Percentiles rank a stretch among this genome's conserved stretches.
Evolutionary conservation across 2,113 vertebrate genomes (phyloP).

Genomic region (Grammomys surdaster): DNA sequence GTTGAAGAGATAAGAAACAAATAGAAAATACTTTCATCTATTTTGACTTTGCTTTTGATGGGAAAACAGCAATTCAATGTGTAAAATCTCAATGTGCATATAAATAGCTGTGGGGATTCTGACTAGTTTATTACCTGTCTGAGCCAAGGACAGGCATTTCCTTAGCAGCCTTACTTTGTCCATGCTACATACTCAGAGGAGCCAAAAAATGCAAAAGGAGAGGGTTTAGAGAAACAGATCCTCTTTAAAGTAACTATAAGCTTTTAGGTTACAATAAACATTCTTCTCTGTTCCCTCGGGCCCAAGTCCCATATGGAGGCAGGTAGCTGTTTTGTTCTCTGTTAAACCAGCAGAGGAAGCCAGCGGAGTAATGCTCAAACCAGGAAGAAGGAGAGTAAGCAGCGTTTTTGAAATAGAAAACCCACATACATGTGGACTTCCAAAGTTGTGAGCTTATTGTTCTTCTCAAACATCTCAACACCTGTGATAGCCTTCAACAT

Average conservation of each 20-base stretch:
- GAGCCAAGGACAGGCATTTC: conserved; percentile 25
- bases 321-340: background rate
- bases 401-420: background rate
- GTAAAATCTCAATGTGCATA: background rate
- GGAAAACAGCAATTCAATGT: conserved; percentile 5
- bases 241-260: background rate
- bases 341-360: background rate
- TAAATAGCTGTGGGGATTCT: background rate
- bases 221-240: background rate
- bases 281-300: background rate
- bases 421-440: rapidly evolving
- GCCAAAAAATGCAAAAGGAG: background rate
- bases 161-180: conserved; percentile 2
- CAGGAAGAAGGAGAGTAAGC: background rate
- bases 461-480: background rate
- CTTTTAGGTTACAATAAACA: background rate
- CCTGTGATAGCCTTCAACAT: background rate
- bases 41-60: conserved; percentile 60
- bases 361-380: background rate
- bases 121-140: background rate
- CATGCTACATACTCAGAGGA: background rate
- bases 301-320: background rate
- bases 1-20: conserved; percentile 49
- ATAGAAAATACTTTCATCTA: conserved; percentile 51
- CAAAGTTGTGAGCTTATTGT: background rate